These are phyloP conservation scores for Luscinia megarhynchos DNA, from an alignment of 2,797 vertebrate species.

Conservation along the genomic window DNA sequence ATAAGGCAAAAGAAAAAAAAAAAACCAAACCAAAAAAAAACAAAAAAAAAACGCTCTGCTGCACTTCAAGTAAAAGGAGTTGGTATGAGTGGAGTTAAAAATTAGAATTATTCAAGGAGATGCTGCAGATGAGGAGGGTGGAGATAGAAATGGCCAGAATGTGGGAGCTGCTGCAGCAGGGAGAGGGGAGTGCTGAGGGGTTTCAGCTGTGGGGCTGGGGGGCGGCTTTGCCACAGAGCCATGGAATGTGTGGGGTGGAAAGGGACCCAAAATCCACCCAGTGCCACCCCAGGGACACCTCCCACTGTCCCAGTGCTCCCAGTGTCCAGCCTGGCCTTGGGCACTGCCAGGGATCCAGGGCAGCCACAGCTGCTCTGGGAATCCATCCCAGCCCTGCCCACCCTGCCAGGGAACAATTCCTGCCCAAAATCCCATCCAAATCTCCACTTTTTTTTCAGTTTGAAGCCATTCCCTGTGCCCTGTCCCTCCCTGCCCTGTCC, in stretches of 20 bases:
- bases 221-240: not conserved
- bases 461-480: too few relatives aligned
- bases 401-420: too few relatives aligned
- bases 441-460: too few relatives aligned
- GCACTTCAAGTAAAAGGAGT: fast-evolving
- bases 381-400: too few relatives aligned
- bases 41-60: too few relatives aligned
- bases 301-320: not conserved
- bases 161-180: not conserved
- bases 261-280: fast-evolving
- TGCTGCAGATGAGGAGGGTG: not conserved
- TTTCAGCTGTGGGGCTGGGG: fast-evolving
- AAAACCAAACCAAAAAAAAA: too few relatives aligned
- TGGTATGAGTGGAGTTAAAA: not conserved
- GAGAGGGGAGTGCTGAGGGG: not conserved
- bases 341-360: not conserved
- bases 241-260: not conserved
- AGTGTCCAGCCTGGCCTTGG: not conserved
- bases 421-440: too few relatives aligned
- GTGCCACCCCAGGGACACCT: not conserved
- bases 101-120: not conserved
- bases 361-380: too few relatives aligned
- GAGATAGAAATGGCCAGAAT: not conserved
- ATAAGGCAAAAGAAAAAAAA: not conserved
- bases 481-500: too few relatives aligned